phyloP scores from a whole-genome alignment of 2,888 invertebrate species.

The Drosophila kuntzei region DNA sequence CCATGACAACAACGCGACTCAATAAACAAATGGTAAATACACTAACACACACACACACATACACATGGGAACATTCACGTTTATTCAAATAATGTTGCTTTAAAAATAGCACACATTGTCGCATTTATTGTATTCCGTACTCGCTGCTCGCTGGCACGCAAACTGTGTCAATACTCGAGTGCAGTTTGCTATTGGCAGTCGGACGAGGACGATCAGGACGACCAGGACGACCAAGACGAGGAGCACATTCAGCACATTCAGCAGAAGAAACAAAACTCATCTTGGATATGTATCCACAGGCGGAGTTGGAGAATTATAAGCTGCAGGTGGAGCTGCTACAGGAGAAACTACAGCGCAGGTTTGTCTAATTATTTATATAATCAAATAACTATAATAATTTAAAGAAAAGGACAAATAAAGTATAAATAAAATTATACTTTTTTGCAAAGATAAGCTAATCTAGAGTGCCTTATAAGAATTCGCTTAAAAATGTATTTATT shows the following conservation, averaged over 20 bases:
- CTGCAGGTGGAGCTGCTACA: slow-evolving; percentile 85
- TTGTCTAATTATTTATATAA: slow-evolving; percentile 20
- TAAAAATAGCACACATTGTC: slow-evolving; percentile 74
- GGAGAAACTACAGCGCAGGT: slow-evolving; percentile 85
- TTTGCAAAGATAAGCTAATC: too few species aligned
- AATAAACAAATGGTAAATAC: slow-evolving; percentile 66
- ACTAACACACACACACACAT: slow-evolving; percentile 24
- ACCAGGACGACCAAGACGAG: slow-evolving; percentile 9
- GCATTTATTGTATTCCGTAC: slow-evolving; percentile 53
- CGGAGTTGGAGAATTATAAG: slow-evolving; percentile 85
- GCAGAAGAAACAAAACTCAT: slow-evolving; percentile 12
- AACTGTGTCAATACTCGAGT: slow-evolving; percentile 67
- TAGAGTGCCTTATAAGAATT: too few species aligned
- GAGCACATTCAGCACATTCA: slow-evolving; percentile 7
- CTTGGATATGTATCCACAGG: slow-evolving; percentile 83
- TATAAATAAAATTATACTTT: too few species aligned
- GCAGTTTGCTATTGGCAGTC: slow-evolving; percentile 52
- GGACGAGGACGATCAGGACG: slow-evolving; percentile 24
- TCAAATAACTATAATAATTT: background rate
- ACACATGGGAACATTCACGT: slow-evolving; percentile 4
- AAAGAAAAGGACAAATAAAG: too few species aligned
- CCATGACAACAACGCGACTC: slow-evolving; percentile 69
- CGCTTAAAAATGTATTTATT: too few species aligned
- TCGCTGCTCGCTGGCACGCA: slow-evolving; percentile 39
- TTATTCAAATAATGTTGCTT: slow-evolving; percentile 67